Percentiles rank a stretch among this genome's conserved stretches.
Conservation (phyloP, 2,888 invertebrate species). For the Lepidonotus clava region DNA sequence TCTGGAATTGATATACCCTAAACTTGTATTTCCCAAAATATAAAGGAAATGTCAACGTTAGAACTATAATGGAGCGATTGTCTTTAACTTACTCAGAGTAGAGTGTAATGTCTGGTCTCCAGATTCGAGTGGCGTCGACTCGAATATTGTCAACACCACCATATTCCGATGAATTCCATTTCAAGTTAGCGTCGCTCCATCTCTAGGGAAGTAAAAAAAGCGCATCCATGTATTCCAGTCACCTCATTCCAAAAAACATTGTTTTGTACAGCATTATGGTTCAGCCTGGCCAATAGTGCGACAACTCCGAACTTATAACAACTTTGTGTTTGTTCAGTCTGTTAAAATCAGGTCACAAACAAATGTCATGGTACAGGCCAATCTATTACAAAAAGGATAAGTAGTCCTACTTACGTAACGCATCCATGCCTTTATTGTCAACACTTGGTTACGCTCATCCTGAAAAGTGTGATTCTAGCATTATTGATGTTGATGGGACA, state of each 20-base stretch:
- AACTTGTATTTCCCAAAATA: too few species aligned
- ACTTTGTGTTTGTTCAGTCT: not conserved
- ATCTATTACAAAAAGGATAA: not conserved
- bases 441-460: conserved; percentile 53
- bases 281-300: not conserved
- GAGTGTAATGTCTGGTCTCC: conserved; percentile 57
- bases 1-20: too few species aligned
- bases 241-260: not conserved
- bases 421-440: conserved; percentile 56
- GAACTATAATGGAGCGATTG: not conserved
- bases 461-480: too few species aligned
- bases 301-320: not conserved
- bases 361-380: too few species aligned
- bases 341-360: too few species aligned
- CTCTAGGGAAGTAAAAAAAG: too few species aligned
- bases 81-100: conserved; percentile 55
- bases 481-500: too few species aligned
- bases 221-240: too few species aligned
- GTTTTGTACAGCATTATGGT: not conserved
- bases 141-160: not conserved
- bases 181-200: conserved; percentile 52
- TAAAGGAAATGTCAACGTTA: not conserved
- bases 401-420: conserved; percentile 36
- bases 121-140: conserved; percentile 26
- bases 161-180: conserved; percentile 53